phyloP scores from a whole-genome alignment of 64 coral and sea anemone species.

The Montipora sp. region DNA sequence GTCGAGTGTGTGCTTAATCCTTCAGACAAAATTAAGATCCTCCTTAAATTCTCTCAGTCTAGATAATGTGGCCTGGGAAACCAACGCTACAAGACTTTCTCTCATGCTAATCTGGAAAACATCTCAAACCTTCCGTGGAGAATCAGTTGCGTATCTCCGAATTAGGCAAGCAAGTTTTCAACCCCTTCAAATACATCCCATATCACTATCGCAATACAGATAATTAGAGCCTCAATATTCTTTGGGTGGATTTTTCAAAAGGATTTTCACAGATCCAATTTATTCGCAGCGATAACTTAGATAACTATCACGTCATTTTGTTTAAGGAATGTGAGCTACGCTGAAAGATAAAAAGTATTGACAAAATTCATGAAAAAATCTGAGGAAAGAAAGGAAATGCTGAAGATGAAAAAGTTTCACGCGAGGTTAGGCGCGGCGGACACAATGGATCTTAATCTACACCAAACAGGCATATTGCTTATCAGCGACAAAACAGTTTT shows the following conservation, averaged over 20 bases:
- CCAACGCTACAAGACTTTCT: too few relatives aligned
- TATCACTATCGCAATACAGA: background rate
- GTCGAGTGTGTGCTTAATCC: conserved; percentile 12
- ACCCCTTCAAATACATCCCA: conserved; percentile 2
- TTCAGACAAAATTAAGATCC: background rate
- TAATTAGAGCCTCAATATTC: background rate
- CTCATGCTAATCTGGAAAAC: background rate
- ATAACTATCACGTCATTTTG: background rate
- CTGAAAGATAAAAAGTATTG: background rate
- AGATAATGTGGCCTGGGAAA: background rate
- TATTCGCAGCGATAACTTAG: background rate
- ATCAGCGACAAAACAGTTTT: background rate
- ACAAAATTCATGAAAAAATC: background rate
- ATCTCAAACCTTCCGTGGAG: background rate
- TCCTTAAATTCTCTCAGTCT: background rate
- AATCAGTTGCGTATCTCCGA: background rate
- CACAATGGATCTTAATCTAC: background rate
- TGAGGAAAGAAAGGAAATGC: background rate
- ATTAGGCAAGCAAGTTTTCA: background rate
- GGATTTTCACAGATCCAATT: conserved; percentile 18
- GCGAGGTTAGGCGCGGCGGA: background rate
- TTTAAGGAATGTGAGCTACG: conserved; percentile 21
- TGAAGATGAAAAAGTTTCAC: background rate
- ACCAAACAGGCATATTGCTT: background rate
- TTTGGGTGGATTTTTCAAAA: background rate